Evolutionary conservation across 2,113 vertebrate genomes (phyloP).

Genomic region (Scomber japonicus): DNA sequence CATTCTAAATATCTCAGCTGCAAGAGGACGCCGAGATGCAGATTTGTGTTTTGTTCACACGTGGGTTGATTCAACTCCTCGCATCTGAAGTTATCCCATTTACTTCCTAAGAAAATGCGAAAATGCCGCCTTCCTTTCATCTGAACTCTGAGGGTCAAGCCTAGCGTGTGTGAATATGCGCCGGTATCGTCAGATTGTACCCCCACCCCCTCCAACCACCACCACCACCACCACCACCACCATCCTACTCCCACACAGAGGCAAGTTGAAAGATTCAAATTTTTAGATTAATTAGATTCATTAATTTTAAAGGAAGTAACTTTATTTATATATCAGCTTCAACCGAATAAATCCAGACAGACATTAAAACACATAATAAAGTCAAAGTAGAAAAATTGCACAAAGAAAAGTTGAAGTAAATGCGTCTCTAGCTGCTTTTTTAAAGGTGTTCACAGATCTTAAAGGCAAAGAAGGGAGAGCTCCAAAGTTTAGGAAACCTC

Average conservation of each 20-base stretch:
- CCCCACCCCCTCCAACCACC: slow-evolving; percentile 15
- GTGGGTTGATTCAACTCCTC: slow-evolving; percentile 22
- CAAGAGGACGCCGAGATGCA: background rate
- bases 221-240: slow-evolving; percentile 19
- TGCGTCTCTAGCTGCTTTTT: too few relatives aligned
- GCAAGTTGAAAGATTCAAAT: slow-evolving; percentile 29
- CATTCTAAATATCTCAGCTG: background rate
- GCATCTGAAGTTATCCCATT: slow-evolving; percentile 49
- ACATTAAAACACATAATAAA: too few relatives aligned
- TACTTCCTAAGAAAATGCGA: slow-evolving; percentile 46
- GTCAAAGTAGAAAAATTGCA: too few relatives aligned
- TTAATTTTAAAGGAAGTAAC: too few relatives aligned
- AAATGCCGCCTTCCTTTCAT: slow-evolving; percentile 46
- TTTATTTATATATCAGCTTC: too few relatives aligned
- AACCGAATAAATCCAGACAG: too few relatives aligned
- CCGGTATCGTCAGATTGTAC: slow-evolving; percentile 46
- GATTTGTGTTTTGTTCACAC: slow-evolving; percentile 25
- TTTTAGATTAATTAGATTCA: too few relatives aligned
- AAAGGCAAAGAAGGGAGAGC: too few relatives aligned
- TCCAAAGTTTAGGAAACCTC: too few relatives aligned
- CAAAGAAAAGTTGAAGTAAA: too few relatives aligned
- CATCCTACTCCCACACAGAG: slow-evolving; percentile 64
- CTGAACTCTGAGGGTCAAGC: slow-evolving; percentile 65
- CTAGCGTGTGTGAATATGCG: background rate
- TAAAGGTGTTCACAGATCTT: too few relatives aligned